These are phyloP conservation scores for Platysteira castanea DNA, from an alignment of 2,113 vertebrate genomes.

Conservation along the genomic window DNA sequence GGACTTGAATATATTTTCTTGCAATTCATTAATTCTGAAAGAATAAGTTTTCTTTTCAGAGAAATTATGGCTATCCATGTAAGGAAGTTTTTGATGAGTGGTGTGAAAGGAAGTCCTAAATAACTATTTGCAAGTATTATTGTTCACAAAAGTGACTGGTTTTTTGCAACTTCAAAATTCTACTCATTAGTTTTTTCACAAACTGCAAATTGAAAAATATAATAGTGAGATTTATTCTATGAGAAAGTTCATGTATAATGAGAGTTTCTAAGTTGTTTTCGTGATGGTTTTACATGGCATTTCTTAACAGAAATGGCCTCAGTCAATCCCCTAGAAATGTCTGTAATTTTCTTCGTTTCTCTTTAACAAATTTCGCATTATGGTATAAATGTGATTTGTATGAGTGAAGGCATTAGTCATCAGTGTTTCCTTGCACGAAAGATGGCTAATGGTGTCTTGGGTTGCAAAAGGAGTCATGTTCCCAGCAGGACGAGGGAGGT, in stretches of 20 bases:
- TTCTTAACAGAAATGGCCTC: neutral
- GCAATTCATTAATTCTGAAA: neutral
- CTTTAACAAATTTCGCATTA: neutral
- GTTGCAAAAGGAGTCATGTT: neutral
- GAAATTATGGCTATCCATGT: neutral
- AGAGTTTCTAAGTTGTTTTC: neutral
- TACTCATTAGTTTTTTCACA: neutral
- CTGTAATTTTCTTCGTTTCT: neutral
- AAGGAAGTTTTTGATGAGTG: neutral
- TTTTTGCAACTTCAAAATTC: neutral
- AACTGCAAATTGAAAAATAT: neutral
- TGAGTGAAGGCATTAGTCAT: neutral
- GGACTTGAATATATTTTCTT: neutral
- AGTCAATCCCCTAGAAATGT: neutral
- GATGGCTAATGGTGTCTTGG: neutral
- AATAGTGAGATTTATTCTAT: neutral
- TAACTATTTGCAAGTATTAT: neutral
- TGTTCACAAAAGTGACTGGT: neutral
- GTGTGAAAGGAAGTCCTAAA: neutral
- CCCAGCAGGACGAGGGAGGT: accelerated
- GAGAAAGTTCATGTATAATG: neutral
- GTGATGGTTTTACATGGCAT: neutral
- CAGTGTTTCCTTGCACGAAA: neutral
- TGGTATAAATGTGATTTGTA: neutral
- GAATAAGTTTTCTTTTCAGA: neutral